A percentile compares a stretch with the other conserved stretches of the same genome.
phyloP scores from a whole-genome alignment of 2,113 vertebrate genomes.

The Pseudorhombus dupliciocellatus region DNA sequence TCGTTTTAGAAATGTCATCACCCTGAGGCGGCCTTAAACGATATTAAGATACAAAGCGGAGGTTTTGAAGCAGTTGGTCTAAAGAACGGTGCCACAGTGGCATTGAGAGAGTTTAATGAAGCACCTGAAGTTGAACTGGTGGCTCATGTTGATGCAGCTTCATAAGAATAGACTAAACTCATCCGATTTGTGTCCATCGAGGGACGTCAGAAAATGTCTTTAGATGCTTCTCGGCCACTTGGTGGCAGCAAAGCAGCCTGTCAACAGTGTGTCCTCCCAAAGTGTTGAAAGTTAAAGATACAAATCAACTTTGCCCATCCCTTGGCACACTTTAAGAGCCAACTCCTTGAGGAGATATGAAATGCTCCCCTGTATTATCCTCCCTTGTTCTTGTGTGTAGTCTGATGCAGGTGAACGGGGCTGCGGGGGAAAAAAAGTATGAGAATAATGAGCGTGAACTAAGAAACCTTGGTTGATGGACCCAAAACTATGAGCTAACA shows the following conservation, averaged over 20 bases:
- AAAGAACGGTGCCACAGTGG: background rate
- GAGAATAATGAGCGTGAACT: no score
- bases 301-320: background rate
- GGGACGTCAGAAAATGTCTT: background rate
- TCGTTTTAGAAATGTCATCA: no score
- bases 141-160: background rate
- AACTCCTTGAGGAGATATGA: background rate
- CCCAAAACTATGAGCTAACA: no score
- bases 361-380: background rate
- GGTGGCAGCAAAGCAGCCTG: constrained; percentile 4
- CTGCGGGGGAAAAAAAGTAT: no score
- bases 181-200: background rate
- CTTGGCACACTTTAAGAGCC: background rate
- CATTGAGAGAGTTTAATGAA: no score
- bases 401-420: no score
- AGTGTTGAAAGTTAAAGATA: background rate
- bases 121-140: background rate
- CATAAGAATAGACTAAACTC: background rate
- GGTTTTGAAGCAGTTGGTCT: background rate
- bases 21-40: no score
- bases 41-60: no score
- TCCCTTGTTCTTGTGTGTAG: no score
- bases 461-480: no score
- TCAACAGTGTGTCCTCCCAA: background rate
- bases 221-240: background rate